Evolutionary conservation across 1,140 invertebrate species (phyloP).

Genomic region (Cyclargus thomasi): DNA sequence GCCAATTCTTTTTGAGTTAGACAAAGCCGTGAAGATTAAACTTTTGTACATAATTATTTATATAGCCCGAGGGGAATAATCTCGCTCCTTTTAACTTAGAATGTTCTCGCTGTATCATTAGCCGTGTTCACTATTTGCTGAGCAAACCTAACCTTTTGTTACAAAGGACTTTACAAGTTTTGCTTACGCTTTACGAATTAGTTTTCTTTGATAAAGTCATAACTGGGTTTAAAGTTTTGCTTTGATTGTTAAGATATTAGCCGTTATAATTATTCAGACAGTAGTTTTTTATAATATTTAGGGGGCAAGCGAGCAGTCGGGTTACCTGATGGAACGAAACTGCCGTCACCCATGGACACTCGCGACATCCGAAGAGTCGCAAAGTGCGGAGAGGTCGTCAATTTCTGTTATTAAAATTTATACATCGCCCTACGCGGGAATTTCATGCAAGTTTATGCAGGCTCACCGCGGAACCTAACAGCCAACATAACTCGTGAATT

Average conservation of each 20-base stretch:
- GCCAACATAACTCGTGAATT: no score
- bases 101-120: conserved; percentile 31
- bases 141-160: conserved; percentile 16
- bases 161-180: conserved; percentile 4
- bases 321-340: no score
- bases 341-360: no score
- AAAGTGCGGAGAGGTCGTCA: no score
- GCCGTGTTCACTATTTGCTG: conserved; percentile 24
- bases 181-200: not conserved
- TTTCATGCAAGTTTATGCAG: no score
- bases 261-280: not conserved
- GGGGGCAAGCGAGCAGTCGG: no score
- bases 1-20: conserved; percentile 34
- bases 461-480: no score
- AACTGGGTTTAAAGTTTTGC: not conserved
- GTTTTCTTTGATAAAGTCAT: conserved; percentile 4
- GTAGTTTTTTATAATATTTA: no score
- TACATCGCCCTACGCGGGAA: no score
- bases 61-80: conserved; percentile 31
- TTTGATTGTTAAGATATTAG: not conserved
- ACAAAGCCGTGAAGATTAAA: conserved; percentile 34
- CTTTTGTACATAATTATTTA: conserved; percentile 36
- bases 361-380: no score
- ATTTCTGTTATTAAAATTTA: no score
- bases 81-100: conserved; percentile 32